Evolutionary conservation across 1,140 invertebrate genomes (phyloP).

Genomic region (Conopomorpha cramerella): DNA sequence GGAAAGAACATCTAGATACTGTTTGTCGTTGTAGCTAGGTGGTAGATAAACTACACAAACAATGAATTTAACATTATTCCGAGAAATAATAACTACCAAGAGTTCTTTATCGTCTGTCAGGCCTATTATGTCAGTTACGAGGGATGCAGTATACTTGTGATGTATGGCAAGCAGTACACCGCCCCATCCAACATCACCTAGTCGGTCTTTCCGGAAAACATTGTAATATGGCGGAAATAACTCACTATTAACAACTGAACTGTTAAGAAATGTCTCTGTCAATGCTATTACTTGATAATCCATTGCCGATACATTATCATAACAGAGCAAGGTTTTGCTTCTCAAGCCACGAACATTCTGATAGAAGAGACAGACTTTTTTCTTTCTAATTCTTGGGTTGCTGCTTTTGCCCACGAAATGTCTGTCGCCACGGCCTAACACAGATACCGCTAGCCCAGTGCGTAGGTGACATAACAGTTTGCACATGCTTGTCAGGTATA

Average conservation of each 20-base stretch:
- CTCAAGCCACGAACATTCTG: no score
- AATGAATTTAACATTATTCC: neutral
- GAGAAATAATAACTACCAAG: neutral
- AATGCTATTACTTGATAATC: neutral
- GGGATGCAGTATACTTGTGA: neutral
- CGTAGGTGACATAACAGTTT: neutral
- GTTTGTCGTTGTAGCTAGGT: neutral
- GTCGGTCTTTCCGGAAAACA: neutral
- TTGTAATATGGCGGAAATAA: neutral
- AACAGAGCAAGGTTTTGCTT: neutral
- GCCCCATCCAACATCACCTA: neutral
- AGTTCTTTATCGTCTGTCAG: neutral
- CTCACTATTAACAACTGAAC: neutral
- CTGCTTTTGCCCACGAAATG: neutral
- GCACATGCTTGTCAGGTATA: neutral
- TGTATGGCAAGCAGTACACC: neutral
- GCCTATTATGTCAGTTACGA: neutral
- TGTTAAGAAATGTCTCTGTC: neutral
- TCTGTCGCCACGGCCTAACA: neutral
- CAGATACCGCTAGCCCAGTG: neutral
- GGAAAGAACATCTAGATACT: neutral
- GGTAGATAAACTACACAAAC: no score
- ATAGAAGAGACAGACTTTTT: neutral
- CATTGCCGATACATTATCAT: neutral
- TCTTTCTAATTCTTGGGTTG: neutral